Base-by-base conservation (phyloP, 2,113 vertebrate species). In the Aythya baeri region DNA sequence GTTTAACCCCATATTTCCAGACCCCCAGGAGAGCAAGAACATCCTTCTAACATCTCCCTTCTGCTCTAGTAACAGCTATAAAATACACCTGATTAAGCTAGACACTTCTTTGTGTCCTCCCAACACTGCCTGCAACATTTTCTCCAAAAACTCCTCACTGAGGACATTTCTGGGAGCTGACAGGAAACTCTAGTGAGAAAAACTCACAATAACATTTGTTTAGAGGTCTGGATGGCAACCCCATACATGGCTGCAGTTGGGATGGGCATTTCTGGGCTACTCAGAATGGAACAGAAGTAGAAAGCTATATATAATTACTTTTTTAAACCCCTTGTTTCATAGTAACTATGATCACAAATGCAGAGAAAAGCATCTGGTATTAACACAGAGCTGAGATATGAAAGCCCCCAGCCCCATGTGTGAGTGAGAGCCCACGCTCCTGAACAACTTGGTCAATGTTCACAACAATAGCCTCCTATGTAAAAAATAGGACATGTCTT, bases 181-280 rank as follows among this genome's bases (percentile, higher is more conserved):
- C 2, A 2, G 11, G 6, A 29, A 92, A 18, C 0, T 0, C 10
- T 67, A 46, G 22, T 31, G 34, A 74, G 49, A 7, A n/a, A 61
- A 92, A 67, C 27, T 58, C 49, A 86, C 46, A 15, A 43, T 17
- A 76, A 41, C 2, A 1, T 21, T 13, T 34, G 15, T 72, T 57
- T 82, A 27, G 31, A 14, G n/a, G 31, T 72, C 14, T n/a, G 62
- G 17, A 38, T 46, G 46, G 32, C 8, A 72, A 5, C 4, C 27
- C 38, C 65, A 25, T 54, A 54, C 21, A 7, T 10, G 12, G 23
- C 23, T 80, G 55, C 31, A 66, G 38, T 23, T 17, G 8, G 49
- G 41, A 41, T 6, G n/a, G 34, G 23, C 18, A 23, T 12, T 85
- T 79, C 44, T 46, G 55, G n/a, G 8, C 7, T 73, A 44, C 66